Evolutionary conservation across 1,140 invertebrate species (phyloP).

Genomic region (Drosophila tani): DNA sequence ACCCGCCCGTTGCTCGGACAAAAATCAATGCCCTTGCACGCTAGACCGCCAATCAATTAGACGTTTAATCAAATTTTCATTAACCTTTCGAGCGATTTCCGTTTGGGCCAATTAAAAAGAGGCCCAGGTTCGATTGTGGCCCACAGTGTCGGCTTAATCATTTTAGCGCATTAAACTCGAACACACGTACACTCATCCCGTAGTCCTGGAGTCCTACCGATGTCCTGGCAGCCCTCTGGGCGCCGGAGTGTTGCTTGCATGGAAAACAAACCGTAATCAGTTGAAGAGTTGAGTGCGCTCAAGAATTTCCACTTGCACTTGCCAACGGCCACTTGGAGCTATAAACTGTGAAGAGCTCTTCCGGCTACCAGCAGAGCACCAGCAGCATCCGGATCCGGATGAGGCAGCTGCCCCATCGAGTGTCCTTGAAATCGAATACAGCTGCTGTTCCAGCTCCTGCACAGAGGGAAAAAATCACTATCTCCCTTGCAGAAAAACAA

Average conservation of each 20-base stretch:
- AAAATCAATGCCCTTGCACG: slow-evolving; percentile 39
- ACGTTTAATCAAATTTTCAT: slow-evolving; percentile 71
- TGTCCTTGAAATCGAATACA: slow-evolving; percentile 73
- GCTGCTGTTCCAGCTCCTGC: slow-evolving; percentile 33
- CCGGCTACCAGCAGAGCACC: slow-evolving; percentile 56
- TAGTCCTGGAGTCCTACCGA: background rate
- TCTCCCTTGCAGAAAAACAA: background rate
- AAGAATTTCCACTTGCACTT: slow-evolving; percentile 82
- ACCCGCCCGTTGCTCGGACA: slow-evolving; percentile 2
- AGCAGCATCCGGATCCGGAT: slow-evolving; percentile 28
- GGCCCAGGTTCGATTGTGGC: slow-evolving; percentile 33
- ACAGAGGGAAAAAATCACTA: slow-evolving; percentile 20
- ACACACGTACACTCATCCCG: slow-evolving; percentile 8
- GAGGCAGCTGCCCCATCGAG: slow-evolving; percentile 70
- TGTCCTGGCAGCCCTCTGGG: slow-evolving; percentile 7
- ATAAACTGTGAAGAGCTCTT: slow-evolving; percentile 81
- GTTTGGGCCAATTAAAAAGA: slow-evolving; percentile 54
- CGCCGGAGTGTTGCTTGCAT: slow-evolving; percentile 52
- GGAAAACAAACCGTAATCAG: slow-evolving; percentile 77
- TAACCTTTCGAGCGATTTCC: slow-evolving; percentile 43
- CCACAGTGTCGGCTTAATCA: slow-evolving; percentile 64
- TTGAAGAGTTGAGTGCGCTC: slow-evolving; percentile 61
- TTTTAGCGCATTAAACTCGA: slow-evolving; percentile 31
- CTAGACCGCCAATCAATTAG: slow-evolving; percentile 44
- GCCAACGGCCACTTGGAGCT: slow-evolving; percentile 77